Conservation (phyloP, 1,140 invertebrate genomes). For the Zaprionus nigranus region DNA sequence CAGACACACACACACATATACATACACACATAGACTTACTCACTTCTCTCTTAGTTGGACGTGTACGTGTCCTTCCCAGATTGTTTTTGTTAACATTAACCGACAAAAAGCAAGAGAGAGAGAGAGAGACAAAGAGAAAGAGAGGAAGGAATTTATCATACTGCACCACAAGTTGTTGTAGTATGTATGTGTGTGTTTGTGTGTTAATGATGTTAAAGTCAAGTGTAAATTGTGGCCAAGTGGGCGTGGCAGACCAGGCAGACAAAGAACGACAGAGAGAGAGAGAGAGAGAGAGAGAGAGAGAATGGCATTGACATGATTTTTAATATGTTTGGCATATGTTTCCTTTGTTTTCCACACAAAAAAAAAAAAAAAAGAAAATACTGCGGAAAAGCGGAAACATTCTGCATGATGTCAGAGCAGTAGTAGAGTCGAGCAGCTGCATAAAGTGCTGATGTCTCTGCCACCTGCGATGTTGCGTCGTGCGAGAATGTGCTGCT, state of each 20-base stretch:
- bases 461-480: not conserved
- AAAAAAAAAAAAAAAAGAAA: constrained; percentile 15
- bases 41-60: constrained; percentile 12
- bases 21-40: constrained; percentile 3
- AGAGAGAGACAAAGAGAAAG: constrained; percentile 1
- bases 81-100: constrained; percentile 43
- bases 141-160: constrained; percentile 14
- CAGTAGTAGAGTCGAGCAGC: not conserved
- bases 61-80: constrained; percentile 21
- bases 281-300: constrained; percentile 8
- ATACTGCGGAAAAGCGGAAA: constrained; percentile 20
- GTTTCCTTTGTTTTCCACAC: constrained; percentile 37
- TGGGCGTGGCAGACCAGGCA: constrained; percentile 5
- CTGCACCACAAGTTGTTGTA: constrained; percentile 19
- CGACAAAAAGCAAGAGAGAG: constrained; percentile 14
- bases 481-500: not conserved
- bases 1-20: not conserved
- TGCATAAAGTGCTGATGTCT: not conserved
- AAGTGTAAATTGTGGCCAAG: constrained; percentile 50
- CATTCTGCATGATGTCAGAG: constrained; percentile 14
- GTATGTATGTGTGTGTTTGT: constrained; percentile 22
- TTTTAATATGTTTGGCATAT: constrained; percentile 58
- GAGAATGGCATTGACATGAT: constrained; percentile 50
- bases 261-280: not conserved
- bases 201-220: constrained; percentile 57